Conservation (phyloP, 2,888 invertebrate genomes). For the Drosophila maculinotata region DNA sequence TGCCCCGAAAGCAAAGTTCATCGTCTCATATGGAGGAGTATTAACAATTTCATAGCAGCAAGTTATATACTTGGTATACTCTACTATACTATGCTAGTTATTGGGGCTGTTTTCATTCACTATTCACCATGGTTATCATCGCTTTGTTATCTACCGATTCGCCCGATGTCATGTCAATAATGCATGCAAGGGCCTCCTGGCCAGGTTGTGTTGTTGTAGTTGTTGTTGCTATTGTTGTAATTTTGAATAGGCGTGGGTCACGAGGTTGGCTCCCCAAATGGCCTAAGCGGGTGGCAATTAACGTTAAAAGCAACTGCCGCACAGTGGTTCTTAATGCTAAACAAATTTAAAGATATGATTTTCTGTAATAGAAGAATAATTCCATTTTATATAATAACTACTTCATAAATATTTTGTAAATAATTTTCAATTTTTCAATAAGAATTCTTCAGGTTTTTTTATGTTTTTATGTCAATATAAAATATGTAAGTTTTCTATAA, state of each 20-base stretch:
- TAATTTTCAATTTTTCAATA: no score
- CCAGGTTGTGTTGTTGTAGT: not conserved
- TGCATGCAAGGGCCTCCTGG: constrained; percentile 64
- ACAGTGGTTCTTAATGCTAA: constrained; percentile 23
- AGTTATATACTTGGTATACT: constrained; percentile 13
- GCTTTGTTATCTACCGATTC: constrained; percentile 74
- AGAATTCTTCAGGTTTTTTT: no score
- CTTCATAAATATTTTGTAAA: no score
- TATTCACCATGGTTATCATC: constrained; percentile 77
- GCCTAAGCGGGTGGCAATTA: constrained; percentile 51
- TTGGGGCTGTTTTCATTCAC: constrained; percentile 31
- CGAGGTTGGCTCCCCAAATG: constrained; percentile 23
- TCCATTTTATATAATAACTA: no score
- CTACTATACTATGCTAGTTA: constrained; percentile 4
- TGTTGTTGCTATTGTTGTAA: constrained; percentile 5
- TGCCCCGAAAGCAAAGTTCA: constrained; percentile 50
- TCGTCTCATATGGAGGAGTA: constrained; percentile 38
- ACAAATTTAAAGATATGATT: not conserved
- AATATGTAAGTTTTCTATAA: no score
- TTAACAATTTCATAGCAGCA: constrained; percentile 30
- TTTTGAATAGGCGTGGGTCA: constrained; percentile 7
- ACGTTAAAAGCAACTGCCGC: constrained; percentile 48
- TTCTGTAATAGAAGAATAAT: no score
- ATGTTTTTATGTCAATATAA: no score
- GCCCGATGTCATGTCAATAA: constrained; percentile 71